A percentile compares a stretch with the other conserved stretches of the same genome.
Conservation (phyloP, 92 coral and sea anemone species). For the Zoanthus sociatus region DNA sequence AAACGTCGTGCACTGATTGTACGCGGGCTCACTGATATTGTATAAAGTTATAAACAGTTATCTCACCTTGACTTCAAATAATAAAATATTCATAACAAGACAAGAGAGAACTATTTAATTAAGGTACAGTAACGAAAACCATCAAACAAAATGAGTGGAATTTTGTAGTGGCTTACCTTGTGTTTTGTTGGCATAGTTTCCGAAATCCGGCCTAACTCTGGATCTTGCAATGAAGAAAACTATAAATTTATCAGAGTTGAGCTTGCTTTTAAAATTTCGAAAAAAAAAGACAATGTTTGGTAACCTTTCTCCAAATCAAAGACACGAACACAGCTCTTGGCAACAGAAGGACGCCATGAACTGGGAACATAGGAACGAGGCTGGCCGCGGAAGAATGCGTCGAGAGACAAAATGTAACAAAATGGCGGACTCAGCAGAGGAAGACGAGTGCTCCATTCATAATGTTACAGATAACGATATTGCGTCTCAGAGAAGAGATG, state of each 20-base stretch:
- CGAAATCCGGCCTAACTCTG: not conserved
- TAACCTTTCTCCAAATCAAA: not conserved
- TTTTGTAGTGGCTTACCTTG: conserved; percentile 7
- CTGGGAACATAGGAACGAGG: conserved; percentile 80
- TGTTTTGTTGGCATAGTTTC: conserved; percentile 30
- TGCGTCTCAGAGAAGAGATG: conserved; percentile 52
- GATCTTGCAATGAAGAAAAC: not conserved
- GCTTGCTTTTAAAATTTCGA: not conserved
- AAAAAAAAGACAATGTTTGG: not conserved
- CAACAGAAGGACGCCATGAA: conserved; percentile 72
- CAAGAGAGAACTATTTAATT: too few relatives aligned
- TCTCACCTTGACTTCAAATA: too few relatives aligned
- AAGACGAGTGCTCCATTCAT: conserved; percentile 57
- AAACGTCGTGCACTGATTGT: too few relatives aligned
- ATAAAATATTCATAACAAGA: too few relatives aligned
- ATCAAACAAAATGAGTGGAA: conserved; percentile 14
- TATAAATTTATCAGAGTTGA: not conserved
- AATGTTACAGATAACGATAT: conserved; percentile 53
- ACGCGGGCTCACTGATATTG: too few relatives aligned
- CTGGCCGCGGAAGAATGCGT: conserved; percentile 66
- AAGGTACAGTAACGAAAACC: too few relatives aligned
- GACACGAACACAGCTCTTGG: conserved; percentile 52
- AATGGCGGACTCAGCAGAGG: conserved; percentile 81
- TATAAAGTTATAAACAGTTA: too few relatives aligned
- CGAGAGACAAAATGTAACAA: conserved; percentile 56